These are phyloP conservation scores for Halichondria panicea DNA, from an alignment of 37 sponge, comb jelly and placozoan genomes.

Conservation along the genomic window DNA sequence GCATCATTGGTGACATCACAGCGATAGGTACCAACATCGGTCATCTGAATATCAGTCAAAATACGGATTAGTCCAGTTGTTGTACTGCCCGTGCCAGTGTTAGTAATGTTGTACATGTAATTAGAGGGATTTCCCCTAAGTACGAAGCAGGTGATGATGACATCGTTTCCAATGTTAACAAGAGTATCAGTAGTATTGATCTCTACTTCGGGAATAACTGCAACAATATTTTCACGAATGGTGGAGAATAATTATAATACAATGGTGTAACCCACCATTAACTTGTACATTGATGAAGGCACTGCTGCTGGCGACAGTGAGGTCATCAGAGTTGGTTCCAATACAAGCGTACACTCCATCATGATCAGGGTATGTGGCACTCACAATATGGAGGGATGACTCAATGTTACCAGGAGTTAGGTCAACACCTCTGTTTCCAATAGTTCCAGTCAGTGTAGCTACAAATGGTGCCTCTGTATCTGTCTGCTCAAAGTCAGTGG, in stretches of 20 bases:
- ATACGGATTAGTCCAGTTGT: too few species aligned
- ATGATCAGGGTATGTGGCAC: constrained; percentile 24
- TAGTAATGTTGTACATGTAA: neutral
- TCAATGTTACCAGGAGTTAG: constrained; percentile 1
- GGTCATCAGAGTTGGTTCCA: neutral
- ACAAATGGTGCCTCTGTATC: too few species aligned
- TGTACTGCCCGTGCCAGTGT: neutral
- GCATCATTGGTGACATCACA: too few species aligned
- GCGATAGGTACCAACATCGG: too few species aligned
- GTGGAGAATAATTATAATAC: too few species aligned
- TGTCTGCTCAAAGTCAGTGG: constrained; percentile 4
- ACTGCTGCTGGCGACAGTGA: neutral
- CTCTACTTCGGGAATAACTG: constrained; percentile 6
- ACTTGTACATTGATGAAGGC: constrained; percentile 54
- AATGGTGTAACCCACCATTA: neutral
- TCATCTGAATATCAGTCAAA: too few species aligned
- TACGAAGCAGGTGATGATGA: neutral
- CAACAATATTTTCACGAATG: too few species aligned
- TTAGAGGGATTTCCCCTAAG: neutral
- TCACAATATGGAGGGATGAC: constrained; percentile 19
- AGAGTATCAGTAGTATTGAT: neutral
- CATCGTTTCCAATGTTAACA: neutral
- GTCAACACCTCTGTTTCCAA: neutral
- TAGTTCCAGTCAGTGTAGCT: neutral
- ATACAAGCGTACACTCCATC: constrained; percentile 31